A percentile compares a stretch with the other conserved stretches of the same genome.
phyloP scores from a whole-genome alignment of 2,797 vertebrate species.

The Enteromius argenteus region DNA sequence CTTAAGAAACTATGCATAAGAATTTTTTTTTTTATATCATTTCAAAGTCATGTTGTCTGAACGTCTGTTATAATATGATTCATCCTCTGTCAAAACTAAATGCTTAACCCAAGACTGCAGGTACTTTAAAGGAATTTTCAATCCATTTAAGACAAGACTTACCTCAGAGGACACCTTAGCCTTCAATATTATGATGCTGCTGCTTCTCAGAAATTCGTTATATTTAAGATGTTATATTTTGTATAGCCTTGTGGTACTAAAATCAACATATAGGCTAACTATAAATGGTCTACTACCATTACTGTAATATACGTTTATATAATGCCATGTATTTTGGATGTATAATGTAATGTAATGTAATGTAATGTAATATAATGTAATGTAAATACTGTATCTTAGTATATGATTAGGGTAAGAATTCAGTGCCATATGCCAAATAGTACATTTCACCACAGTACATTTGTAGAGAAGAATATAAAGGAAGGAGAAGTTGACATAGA shows the following conservation, averaged over 20 bases:
- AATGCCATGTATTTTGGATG: not conserved
- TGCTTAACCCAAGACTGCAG: slow-evolving; percentile 5
- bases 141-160: not conserved
- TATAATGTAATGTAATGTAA: too few relatives aligned
- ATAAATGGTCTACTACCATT: not conserved
- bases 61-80: slow-evolving; percentile 10
- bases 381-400: not conserved
- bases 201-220: not conserved
- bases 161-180: slow-evolving; percentile 21
- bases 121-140: slow-evolving; percentile 27
- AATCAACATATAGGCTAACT: not conserved
- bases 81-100: slow-evolving; percentile 14
- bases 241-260: slow-evolving; percentile 15
- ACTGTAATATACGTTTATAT: not conserved
- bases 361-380: too few relatives aligned
- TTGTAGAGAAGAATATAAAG: not conserved
- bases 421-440: not conserved
- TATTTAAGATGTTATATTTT: not conserved
- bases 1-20: not conserved
- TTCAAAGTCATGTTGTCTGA: slow-evolving; percentile 19
- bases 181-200: slow-evolving; percentile 15
- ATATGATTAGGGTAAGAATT: not conserved
- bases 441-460: not conserved
- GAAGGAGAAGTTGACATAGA: not conserved
- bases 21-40: not conserved